Conservation (phyloP, 2,797 vertebrate genomes). For the Oophaga sylvatica region DNA sequence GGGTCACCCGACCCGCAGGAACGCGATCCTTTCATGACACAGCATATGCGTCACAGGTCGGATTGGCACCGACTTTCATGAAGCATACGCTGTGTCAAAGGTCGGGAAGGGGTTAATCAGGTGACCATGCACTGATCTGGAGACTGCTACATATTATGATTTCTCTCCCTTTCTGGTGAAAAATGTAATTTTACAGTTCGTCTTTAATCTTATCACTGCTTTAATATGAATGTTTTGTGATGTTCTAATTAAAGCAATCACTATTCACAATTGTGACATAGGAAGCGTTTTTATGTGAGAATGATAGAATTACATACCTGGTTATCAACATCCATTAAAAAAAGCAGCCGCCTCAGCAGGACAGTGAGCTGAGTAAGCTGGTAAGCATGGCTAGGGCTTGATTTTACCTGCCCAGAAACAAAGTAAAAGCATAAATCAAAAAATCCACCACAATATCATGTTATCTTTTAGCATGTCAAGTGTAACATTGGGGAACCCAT, state of each 20-base stretch:
- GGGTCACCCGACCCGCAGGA: too few relatives aligned
- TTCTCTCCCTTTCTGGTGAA: neutral
- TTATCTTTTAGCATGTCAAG: neutral
- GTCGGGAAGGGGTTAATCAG: too few relatives aligned
- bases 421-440: neutral
- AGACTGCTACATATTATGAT: too few relatives aligned
- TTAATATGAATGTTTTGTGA: neutral
- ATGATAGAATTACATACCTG: conserved; percentile 75
- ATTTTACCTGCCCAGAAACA: conserved; percentile 78
- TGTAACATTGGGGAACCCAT: too few relatives aligned
- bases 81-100: too few relatives aligned
- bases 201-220: neutral
- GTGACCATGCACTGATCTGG: too few relatives aligned
- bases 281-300: neutral
- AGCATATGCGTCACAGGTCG: too few relatives aligned
- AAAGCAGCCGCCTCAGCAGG: conserved; percentile 86
- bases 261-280: neutral
- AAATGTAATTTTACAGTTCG: neutral
- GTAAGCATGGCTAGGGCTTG: conserved; percentile 75
- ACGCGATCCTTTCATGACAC: too few relatives aligned
- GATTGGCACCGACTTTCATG: too few relatives aligned
- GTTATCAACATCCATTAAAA: conserved; percentile 87
- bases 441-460: neutral
- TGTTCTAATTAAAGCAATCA: neutral
- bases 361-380: conserved; percentile 78